Evolutionary conservation across 1,140 invertebrate species (phyloP), one percentile per base, ranked within the genome.

Genomic region (Grapholita molesta): DNA sequence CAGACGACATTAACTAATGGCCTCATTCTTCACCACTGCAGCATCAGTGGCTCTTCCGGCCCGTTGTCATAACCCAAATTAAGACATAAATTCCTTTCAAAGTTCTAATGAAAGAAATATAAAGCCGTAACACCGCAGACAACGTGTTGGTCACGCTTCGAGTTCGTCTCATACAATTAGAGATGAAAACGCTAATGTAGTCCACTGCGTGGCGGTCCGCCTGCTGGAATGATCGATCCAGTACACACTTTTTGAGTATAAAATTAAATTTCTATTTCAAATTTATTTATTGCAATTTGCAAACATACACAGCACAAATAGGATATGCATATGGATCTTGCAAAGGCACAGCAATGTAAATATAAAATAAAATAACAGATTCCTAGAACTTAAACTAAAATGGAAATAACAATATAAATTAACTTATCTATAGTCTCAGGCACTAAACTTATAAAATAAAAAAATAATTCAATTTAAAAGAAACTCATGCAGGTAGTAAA

Each of bases 81-180:
- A 89, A 90, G 86, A 89, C 88, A 88, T 90, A 82, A 88, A 89
- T 83, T 80, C 84, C 79, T 66, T 82, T 75, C 55, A 73, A 73
- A 67, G 64, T 57, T 57, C 70, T 76, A 79, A 86, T 79, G 78
- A 83, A 81, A 88, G 55, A 86, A 83, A 74, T 76, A 76, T 76
- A 77, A 83, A 83, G 71, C 74, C 77, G 72, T 88, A 88, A 89
- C 79, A 80, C 86, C 84, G 73, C 74, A 76, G 70, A 84, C 82
- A 84, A 85, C 78, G 75, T 61, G 75, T 70, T 67, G 76, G 88
- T 89, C 88, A 90, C 88, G 88, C 86, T 80, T 75, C 53, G 64
- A 55, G 73, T 52, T 69, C 64, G 65, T 70, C 78, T 79, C 65
- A 64, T 79, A 76, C 74, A 79, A 74, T 79, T 21, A 48, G 67